Evolutionary conservation across 1,140 invertebrate genomes (phyloP), one percentile per base, ranked within the genome.

Genomic region (Leptinotarsa texana): DNA sequence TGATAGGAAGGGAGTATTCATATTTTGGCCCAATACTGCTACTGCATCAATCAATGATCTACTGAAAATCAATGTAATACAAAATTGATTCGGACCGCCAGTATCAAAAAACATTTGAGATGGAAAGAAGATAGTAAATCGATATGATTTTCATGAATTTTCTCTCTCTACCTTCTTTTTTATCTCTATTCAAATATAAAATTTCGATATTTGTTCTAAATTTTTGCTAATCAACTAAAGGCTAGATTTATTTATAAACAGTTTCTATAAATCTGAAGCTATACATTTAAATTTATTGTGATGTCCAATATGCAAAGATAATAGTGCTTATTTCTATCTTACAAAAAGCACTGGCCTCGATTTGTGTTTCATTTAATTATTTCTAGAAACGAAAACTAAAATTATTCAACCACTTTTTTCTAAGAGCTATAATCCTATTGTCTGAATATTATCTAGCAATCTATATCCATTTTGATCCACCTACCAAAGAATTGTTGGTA

Each of bases 371-470:
- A 11, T 42, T 42, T 42, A 11, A 42, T 11, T 8, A 42, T 42
- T 42, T 42, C 33, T 42, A 42, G 8, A 42, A 42, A 42, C 33
- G 8, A 11, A 42, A 42, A 42, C 33, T 42, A 42, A 42, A 42
- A 42, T 42, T 42, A 42, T 11, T 42, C 33, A 42, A 42, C 33
- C 33, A 42, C 8, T 11, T 42, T 11, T 57, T n/a, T 67, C 65
- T 67, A 67, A n/a, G 21, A 67, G 65, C 65, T 67, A 67, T 22
- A 67, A 13, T 67, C 27, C 65, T 67, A 67, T 67, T 67, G 65
- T 67, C 65, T n/a, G 51, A 57, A 57, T 57, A n/a, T 17, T 57
- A 2, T 11, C 8, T 42, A 42, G 8, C 33, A 42, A 42, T 57
- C 51, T 18, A 57, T 57, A 15, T 57, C 51, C 17, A 57, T 57